Percentiles rank a stretch among this genome's conserved stretches.
Conservation (phyloP, 2,797 vertebrate species). For the Champsocephalus esox region DNA sequence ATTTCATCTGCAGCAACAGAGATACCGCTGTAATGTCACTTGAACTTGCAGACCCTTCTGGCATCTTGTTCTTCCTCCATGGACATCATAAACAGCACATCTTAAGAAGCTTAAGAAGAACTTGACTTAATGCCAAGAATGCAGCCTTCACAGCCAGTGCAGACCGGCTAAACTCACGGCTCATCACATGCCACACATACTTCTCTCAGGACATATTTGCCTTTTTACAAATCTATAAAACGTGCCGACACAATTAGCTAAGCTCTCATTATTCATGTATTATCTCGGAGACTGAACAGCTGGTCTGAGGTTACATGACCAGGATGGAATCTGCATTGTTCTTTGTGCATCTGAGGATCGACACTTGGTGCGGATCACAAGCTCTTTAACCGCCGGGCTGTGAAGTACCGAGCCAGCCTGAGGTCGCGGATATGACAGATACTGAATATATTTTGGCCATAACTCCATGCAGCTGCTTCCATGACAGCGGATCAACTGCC, state of each 20-base stretch:
- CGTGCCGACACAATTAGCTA: slow-evolving; percentile 27
- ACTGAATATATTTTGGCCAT: slow-evolving; percentile 48
- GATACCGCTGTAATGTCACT: slow-evolving; percentile 27
- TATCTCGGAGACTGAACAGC: slow-evolving; percentile 39
- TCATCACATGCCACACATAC: slow-evolving; percentile 19
- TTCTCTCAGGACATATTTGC: slow-evolving; percentile 17
- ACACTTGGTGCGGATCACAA: slow-evolving; percentile 15
- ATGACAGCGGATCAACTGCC: slow-evolving; percentile 39
- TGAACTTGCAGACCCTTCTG: slow-evolving; percentile 17
- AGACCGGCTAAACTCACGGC: slow-evolving; percentile 19
- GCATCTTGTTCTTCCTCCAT: slow-evolving; percentile 30
- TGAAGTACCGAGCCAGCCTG: slow-evolving; percentile 11
- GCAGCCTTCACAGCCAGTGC: slow-evolving; percentile 25
- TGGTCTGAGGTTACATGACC: slow-evolving; percentile 35
- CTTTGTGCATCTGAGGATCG: slow-evolving; percentile 23
- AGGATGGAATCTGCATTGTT: slow-evolving; percentile 35
- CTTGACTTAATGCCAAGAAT: slow-evolving; percentile 43
- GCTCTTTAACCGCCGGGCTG: slow-evolving; percentile 8
- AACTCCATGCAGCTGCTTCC: slow-evolving; percentile 56
- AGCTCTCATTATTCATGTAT: slow-evolving; percentile 29
- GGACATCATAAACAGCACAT: slow-evolving; percentile 47
- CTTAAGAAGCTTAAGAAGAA: slow-evolving; percentile 47
- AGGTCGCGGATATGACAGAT: slow-evolving; percentile 8
- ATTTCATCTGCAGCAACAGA: slow-evolving; percentile 4
- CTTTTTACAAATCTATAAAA: slow-evolving; percentile 50